A percentile compares a stretch with the other conserved stretches of the same genome.
These are phyloP conservation scores for Sebastes cheni DNA, from an alignment of 2,797 vertebrate genomes.

Conservation along the genomic window DNA sequence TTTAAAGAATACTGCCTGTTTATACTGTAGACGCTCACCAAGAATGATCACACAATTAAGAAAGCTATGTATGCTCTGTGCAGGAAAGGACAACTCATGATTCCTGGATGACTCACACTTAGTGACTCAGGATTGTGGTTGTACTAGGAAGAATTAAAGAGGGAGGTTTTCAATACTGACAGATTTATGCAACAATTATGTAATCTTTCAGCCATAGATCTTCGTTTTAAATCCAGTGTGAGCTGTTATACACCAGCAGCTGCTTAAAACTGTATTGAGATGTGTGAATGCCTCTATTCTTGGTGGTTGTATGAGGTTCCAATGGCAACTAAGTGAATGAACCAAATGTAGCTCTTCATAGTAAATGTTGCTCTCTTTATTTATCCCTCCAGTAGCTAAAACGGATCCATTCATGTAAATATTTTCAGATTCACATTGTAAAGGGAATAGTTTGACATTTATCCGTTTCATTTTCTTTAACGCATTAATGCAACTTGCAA, in stretches of 20 bases:
- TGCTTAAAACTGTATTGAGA: not conserved
- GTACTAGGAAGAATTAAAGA: constrained; percentile 23
- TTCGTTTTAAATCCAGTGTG: constrained; percentile 2
- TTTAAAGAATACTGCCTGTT: constrained; percentile 34
- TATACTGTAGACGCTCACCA: constrained; percentile 22
- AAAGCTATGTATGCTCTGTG: not conserved
- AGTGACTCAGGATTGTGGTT: constrained; percentile 42
- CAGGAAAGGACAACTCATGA: constrained; percentile 9
- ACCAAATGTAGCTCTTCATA: not conserved
- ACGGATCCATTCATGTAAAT: not conserved
- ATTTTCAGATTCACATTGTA: not conserved
- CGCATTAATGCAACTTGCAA: not conserved
- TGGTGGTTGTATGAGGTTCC: not conserved
- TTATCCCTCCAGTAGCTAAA: not conserved
- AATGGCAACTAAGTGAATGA: not conserved
- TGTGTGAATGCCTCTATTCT: not conserved
- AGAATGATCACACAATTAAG: constrained; percentile 49
- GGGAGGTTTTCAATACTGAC: not conserved
- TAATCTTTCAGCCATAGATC: not conserved
- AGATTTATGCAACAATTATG: constrained; percentile 30
- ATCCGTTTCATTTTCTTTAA: not conserved
- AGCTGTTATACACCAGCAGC: not conserved
- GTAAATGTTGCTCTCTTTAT: not conserved
- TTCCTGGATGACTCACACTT: constrained; percentile 50
- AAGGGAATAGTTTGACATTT: not conserved